phyloP scores from a whole-genome alignment of 2,888 invertebrate species.

The Nymphalis c-album region DNA sequence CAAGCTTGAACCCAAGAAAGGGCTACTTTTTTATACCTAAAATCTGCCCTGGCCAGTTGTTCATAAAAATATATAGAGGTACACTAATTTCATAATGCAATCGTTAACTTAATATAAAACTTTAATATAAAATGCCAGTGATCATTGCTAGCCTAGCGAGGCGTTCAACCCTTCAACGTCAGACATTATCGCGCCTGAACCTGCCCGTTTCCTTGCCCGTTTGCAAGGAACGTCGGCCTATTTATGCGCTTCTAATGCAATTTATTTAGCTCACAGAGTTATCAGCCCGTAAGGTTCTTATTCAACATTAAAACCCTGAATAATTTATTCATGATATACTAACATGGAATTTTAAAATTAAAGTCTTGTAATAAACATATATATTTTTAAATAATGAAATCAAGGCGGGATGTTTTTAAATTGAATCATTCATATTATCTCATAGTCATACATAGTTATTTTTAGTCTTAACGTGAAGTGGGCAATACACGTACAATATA shows the following conservation, averaged over 20 bases:
- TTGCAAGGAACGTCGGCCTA: slow-evolving; percentile 30
- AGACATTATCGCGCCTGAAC: slow-evolving; percentile 29
- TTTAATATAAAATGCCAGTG: not conserved
- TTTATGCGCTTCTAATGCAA: slow-evolving; percentile 24
- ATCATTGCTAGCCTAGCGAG: slow-evolving; percentile 7
- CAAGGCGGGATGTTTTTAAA: no score
- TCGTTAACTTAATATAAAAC: not conserved
- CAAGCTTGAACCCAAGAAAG: no score
- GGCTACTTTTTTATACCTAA: no score
- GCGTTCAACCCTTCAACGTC: slow-evolving; percentile 28
- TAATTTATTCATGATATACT: not conserved
- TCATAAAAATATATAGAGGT: no score
- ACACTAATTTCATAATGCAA: not conserved
- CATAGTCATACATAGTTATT: no score
- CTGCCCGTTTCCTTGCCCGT: slow-evolving; percentile 22
- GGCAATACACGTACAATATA: no score
- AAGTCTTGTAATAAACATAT: no score
- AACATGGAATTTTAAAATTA: not conserved
- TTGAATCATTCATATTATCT: no score
- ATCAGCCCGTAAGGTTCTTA: slow-evolving; percentile 11
- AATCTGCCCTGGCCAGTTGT: no score
- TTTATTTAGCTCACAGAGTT: slow-evolving; percentile 22
- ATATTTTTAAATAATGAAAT: no score
- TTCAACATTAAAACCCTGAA: slow-evolving; percentile 4
- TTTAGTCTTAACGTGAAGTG: no score